Percentiles rank a stretch among this genome's conserved stretches.
These are phyloP conservation scores for Ramphastos sulfuratus DNA, from an alignment of 2,113 vertebrate genomes.

Conservation along the genomic window DNA sequence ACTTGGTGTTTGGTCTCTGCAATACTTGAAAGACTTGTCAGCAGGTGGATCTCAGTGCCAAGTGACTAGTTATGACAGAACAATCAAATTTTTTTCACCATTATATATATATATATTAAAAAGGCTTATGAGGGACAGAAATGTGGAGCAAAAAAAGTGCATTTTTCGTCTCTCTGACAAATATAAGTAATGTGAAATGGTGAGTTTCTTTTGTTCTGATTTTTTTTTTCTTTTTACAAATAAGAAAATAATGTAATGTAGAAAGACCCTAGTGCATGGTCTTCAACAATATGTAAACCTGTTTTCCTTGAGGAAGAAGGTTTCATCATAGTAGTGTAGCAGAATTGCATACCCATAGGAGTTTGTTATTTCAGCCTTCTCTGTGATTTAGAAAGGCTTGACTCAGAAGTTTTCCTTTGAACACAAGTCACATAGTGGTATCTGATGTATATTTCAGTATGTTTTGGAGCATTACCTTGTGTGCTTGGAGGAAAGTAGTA, in stretches of 20 bases:
- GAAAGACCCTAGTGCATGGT: background rate
- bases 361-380: background rate
- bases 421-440: background rate
- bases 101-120: too few species aligned
- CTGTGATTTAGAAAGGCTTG: background rate
- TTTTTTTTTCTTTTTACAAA: background rate
- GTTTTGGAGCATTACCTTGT: background rate
- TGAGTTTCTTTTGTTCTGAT: background rate
- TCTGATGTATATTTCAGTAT: background rate
- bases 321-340: background rate
- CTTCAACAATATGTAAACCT: background rate
- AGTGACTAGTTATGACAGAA: constrained; percentile 22
- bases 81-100: too few species aligned
- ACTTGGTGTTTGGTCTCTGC: background rate
- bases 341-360: background rate
- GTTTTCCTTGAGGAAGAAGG: background rate
- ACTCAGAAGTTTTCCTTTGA: background rate
- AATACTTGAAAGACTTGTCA: constrained; percentile 44
- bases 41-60: constrained; percentile 71
- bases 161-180: background rate
- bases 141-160: background rate
- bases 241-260: background rate
- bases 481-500: background rate
- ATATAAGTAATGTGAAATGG: background rate
- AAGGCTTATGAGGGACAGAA: background rate